phyloP scores from a whole-genome alignment of 2,888 invertebrate genomes.

The Eucriotettix oculatus region DNA sequence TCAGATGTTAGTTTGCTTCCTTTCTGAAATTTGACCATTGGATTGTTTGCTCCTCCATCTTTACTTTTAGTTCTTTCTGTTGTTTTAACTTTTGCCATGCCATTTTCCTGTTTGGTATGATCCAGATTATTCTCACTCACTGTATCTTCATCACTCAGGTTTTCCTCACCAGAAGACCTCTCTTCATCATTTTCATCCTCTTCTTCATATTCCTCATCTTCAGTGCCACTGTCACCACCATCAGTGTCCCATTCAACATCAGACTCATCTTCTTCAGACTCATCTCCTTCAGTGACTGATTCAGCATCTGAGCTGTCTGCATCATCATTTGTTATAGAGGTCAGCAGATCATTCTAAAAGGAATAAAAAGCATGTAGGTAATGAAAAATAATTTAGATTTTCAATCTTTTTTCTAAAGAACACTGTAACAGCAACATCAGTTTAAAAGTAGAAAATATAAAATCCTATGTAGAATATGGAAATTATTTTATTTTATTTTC shows the following conservation, averaged over 20 bases:
- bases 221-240: not conserved
- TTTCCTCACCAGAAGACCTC: not conserved
- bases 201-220: constrained; percentile 1
- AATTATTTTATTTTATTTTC: too few species aligned
- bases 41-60: not conserved
- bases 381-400: too few species aligned
- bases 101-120: not conserved
- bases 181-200: constrained; percentile 8
- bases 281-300: constrained; percentile 19
- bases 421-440: too few species aligned
- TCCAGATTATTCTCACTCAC: not conserved
- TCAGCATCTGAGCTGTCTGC: constrained; percentile 30
- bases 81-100: not conserved
- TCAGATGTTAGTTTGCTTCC: not conserved
- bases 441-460: too few species aligned
- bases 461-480: too few species aligned
- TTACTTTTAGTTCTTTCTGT: not conserved
- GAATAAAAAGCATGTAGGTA: not conserved
- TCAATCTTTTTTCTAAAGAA: too few species aligned
- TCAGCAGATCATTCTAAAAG: constrained; percentile 7
- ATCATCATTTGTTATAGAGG: constrained; percentile 19
- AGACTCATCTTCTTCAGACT: constrained; percentile 20
- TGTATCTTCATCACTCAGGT: not conserved
- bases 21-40: too few species aligned
- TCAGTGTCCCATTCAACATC: constrained; percentile 10